Conservation (phyloP, 2,113 vertebrate species). For the Anarrhichthys ocellatus region DNA sequence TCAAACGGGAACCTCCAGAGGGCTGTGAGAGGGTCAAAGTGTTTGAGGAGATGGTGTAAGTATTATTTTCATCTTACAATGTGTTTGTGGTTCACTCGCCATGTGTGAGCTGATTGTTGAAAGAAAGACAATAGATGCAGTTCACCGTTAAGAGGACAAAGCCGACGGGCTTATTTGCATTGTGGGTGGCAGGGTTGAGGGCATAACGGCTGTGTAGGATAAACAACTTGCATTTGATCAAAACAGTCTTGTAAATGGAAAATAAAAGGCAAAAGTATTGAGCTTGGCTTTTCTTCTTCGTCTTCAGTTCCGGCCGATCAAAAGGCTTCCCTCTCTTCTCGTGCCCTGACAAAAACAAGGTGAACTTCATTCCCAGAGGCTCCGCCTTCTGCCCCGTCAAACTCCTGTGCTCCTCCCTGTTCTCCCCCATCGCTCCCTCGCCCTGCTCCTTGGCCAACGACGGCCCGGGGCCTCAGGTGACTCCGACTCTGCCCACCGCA, state of each 20-base stretch:
- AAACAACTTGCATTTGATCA: constrained; percentile 3
- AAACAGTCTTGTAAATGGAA: background rate
- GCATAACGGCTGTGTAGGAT: background rate
- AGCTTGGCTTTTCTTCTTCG: constrained; percentile 56
- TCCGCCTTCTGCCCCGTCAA: constrained; percentile 98
- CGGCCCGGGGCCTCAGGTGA: constrained; percentile 82
- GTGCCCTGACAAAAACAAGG: constrained; percentile 98
- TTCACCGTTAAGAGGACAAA: background rate
- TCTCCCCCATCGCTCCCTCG: constrained; percentile 77
- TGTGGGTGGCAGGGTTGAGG: constrained; percentile 23
- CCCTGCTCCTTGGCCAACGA: constrained; percentile 65
- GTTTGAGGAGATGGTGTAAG: constrained; percentile 98
- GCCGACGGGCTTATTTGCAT: constrained; percentile 30
- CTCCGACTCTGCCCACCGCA: constrained; percentile 79
- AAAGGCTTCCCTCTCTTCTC: constrained; percentile 95
- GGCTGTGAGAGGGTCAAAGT: constrained; percentile 98
- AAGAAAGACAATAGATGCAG: background rate
- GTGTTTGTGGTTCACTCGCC: background rate
- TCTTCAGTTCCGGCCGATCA: constrained; percentile 90
- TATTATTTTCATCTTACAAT: constrained; percentile 47
- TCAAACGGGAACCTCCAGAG: constrained; percentile 98
- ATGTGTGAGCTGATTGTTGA: background rate
- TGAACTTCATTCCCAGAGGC: constrained; percentile 97
- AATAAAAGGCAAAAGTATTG: background rate
- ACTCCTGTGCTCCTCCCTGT: constrained; percentile 88